Evolutionary conservation across 1,140 invertebrate species (phyloP), one percentile per base, ranked within the genome.

Genomic region (Sarcophaga peregrina): DNA sequence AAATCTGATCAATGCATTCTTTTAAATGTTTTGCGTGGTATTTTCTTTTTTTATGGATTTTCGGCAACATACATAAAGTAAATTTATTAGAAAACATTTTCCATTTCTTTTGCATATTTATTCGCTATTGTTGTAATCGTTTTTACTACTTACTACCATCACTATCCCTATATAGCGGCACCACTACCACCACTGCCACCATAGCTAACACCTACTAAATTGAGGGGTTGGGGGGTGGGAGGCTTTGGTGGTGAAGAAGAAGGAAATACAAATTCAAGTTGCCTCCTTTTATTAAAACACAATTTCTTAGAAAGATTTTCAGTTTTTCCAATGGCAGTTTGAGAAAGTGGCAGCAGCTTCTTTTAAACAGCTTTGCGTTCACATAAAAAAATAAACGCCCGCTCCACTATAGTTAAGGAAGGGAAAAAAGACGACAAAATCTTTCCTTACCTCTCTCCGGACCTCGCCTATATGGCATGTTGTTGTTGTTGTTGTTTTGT

Each of bases 71-170:
- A 78, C 84, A 84, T 84, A 84, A 84, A 84, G 84, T 25, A 84
- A 84, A 84, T 84, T 84, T 84, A 84, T 84, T 84, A 84, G 84
- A 84, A 84, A 83, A 81, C 62, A 76, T 84, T 84, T 83, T 84
- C 72, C 82, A 82, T 83, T 83, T 73, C 82, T 83, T 84, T 84
- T 84, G 83, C 82, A 82, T 84, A 72, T 83, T 84, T 81, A 83
- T 84, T 82, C 84, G 82, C 74, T 81, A 58, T 84, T 82, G 50
- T 82, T 82, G 82, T 84, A 82, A 82, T 84, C 82, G 83, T 81
- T 83, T 84, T 82, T 52, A 52, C 75, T 78, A 78, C 50, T 82
- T 84, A 6, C 52, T 58, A 58, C 54, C 15, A n/a, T 58, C 54
- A 58, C 15, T 20, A 68, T 68, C 62, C 62, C 50, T 20, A 17